Percentiles rank a stretch among this genome's conserved stretches.
phyloP scores from a whole-genome alignment of 2,888 invertebrate species.

The Chymomyza procnemis region DNA sequence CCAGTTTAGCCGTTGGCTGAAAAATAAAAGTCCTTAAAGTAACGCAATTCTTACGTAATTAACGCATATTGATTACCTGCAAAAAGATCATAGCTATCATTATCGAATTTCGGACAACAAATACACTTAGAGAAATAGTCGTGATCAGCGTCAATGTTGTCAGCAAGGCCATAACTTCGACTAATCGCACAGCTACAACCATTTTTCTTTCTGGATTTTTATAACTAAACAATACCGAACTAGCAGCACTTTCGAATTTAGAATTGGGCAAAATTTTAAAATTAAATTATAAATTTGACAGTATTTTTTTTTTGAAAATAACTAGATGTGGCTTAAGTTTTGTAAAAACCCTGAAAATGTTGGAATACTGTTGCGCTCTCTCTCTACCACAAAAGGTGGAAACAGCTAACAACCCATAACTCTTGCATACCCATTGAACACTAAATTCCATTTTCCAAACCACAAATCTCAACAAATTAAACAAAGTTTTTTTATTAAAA shows the following conservation, averaged over 20 bases:
- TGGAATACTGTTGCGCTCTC: no score
- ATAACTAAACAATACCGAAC: no score
- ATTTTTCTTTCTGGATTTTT: slow-evolving; percentile 19
- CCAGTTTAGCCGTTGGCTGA: slow-evolving; percentile 56
- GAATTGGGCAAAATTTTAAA: no score
- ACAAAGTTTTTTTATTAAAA: neutral
- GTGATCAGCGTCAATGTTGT: slow-evolving; percentile 48
- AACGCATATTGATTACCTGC: slow-evolving; percentile 27
- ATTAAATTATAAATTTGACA: no score
- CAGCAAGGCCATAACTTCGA: slow-evolving; percentile 52
- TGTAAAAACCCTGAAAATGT: no score
- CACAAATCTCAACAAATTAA: neutral
- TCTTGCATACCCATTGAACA: neutral
- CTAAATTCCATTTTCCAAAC: neutral
- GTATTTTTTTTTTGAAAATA: no score
- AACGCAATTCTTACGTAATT: neutral
- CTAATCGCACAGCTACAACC: slow-evolving; percentile 52
- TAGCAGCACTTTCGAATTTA: neutral
- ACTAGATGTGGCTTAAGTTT: no score
- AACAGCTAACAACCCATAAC: no score
- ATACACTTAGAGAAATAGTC: slow-evolving; percentile 43
- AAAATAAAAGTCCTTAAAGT: neutral
- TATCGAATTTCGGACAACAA: slow-evolving; percentile 41
- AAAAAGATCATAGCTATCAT: slow-evolving; percentile 36
- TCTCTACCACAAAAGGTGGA: no score